These are phyloP conservation scores for Zelostemma sp. DNA, from an alignment of 1,140 invertebrate genomes.

Conservation along the genomic window DNA sequence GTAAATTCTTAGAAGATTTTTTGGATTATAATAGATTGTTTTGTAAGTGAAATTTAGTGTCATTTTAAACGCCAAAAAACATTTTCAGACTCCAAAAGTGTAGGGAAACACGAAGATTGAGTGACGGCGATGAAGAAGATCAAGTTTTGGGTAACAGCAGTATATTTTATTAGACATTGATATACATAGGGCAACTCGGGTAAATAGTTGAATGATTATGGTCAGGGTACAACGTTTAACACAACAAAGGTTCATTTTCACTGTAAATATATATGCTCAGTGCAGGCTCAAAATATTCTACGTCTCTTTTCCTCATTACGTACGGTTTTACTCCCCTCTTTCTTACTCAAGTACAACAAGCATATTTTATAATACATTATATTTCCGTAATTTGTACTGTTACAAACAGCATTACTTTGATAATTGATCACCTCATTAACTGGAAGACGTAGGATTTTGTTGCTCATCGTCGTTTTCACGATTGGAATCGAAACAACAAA, in stretches of 20 bases:
- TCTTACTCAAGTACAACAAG: conserved; percentile 13
- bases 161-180: conserved; percentile 71
- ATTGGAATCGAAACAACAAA: conserved; percentile 7
- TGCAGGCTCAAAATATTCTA: conserved; percentile 18
- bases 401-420: conserved; percentile 6
- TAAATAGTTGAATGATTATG: conserved; percentile 44
- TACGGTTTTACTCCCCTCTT: background rate
- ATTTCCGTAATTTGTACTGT: conserved; percentile 14
- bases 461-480: conserved; percentile 34
- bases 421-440: conserved; percentile 41
- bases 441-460: conserved; percentile 66
- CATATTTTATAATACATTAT: conserved; percentile 14
- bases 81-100: too few relatives aligned
- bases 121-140: too few relatives aligned
- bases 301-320: conserved; percentile 4
- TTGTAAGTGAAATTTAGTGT: too few relatives aligned
- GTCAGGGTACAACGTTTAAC: conserved; percentile 52
- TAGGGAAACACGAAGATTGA: too few relatives aligned
- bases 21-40: too few relatives aligned
- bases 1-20: too few relatives aligned
- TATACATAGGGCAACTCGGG: conserved; percentile 66
- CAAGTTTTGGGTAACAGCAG: conserved; percentile 60
- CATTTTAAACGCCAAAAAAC: too few relatives aligned
- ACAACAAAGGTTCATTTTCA: conserved; percentile 42
- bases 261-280: conserved; percentile 19